phyloP scores from a whole-genome alignment of 2,888 invertebrate genomes.

The Drosophila mimica region DNA sequence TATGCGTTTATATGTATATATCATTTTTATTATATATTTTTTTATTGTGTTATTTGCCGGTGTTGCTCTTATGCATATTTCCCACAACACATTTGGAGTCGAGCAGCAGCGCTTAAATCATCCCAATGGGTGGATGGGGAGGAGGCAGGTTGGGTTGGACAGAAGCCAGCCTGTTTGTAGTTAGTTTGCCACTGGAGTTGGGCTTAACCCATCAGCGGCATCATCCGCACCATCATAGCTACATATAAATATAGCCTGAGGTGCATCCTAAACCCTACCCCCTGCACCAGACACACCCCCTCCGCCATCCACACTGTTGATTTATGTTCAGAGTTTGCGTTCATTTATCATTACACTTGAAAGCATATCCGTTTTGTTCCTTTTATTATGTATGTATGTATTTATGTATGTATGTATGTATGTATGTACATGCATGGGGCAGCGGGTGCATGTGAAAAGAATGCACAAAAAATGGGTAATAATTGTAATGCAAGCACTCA shows the following conservation, averaged over 20 bases:
- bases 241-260: conserved; percentile 32
- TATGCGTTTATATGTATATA: conserved; percentile 39
- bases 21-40: conserved; percentile 11
- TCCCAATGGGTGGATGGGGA: conserved; percentile 37
- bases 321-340: conserved; percentile 79
- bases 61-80: conserved; percentile 77
- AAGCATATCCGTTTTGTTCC: conserved; percentile 74
- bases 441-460: background rate
- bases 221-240: conserved; percentile 28
- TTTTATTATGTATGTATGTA: conserved; percentile 65
- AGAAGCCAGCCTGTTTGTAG: conserved; percentile 56
- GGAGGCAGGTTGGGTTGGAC: conserved; percentile 11
- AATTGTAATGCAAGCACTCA: conserved; percentile 64
- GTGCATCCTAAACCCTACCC: conserved; percentile 34
- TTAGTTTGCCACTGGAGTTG: conserved; percentile 73
- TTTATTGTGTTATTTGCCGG: conserved; percentile 41
- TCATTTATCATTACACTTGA: conserved; percentile 80
- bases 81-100: conserved; percentile 78
- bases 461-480: conserved; percentile 62
- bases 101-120: conserved; percentile 74
- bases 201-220: conserved; percentile 73
- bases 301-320: conserved; percentile 44
- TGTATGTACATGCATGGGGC: conserved; percentile 42
- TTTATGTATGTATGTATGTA: conserved; percentile 19
- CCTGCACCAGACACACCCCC: background rate